phyloP scores from a whole-genome alignment of 2,113 vertebrate species.

The Lepisosteus osseus region DNA sequence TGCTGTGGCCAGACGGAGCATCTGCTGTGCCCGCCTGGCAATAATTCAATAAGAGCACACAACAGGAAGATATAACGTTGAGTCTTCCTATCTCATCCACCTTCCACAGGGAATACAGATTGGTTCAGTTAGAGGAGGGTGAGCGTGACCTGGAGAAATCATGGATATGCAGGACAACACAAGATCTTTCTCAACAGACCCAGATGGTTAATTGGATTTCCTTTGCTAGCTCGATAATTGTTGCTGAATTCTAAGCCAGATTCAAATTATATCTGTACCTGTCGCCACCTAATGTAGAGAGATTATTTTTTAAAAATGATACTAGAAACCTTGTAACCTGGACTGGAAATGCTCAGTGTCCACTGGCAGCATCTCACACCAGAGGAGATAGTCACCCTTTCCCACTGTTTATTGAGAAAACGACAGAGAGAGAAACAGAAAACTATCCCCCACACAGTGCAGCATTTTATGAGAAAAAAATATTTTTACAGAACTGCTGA shows the following conservation, averaged over 20 bases:
- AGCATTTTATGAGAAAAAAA: too few relatives aligned
- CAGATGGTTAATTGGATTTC: slow-evolving; percentile 56
- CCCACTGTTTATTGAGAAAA: too few relatives aligned
- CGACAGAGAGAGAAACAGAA: too few relatives aligned
- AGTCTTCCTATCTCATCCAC: slow-evolving; percentile 61
- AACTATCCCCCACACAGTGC: too few relatives aligned
- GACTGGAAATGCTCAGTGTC: too few relatives aligned
- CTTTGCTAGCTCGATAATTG: slow-evolving; percentile 41
- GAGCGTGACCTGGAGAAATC: slow-evolving; percentile 54
- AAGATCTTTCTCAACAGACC: slow-evolving; percentile 46
- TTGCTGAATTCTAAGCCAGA: slow-evolving; percentile 27
- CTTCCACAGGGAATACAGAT: slow-evolving; percentile 60
- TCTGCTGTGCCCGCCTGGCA: slow-evolving; percentile 81
- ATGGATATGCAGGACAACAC: slow-evolving; percentile 22
- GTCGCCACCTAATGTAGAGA: background rate
- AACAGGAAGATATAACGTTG: slow-evolving; percentile 69
- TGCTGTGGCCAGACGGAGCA: slow-evolving; percentile 78
- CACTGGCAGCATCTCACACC: too few relatives aligned
- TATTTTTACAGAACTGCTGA: too few relatives aligned
- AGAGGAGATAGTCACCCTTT: too few relatives aligned
- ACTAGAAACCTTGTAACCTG: background rate
- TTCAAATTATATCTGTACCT: slow-evolving; percentile 8
- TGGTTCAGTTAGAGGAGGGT: slow-evolving; percentile 57
- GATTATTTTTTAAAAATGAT: background rate
- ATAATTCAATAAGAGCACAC: slow-evolving; percentile 81